Conservation (phyloP, 2,797 vertebrate genomes). For the Arremon aurantiirostris region DNA sequence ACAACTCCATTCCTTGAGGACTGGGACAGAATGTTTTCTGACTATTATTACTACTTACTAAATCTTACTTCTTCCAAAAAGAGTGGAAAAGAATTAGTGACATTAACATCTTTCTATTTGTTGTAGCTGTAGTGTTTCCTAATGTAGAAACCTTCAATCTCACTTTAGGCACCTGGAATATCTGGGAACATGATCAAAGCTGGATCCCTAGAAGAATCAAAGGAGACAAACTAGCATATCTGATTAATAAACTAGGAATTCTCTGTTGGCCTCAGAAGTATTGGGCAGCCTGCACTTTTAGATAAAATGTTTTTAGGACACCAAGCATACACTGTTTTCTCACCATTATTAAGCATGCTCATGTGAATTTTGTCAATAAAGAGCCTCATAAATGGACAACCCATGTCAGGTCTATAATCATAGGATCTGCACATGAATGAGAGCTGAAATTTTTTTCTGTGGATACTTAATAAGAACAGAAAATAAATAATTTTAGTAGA, state of each 20-base stretch:
- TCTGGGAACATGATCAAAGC: background rate
- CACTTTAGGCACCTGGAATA: background rate
- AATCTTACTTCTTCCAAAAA: background rate
- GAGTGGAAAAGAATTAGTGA: background rate
- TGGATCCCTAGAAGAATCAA: background rate
- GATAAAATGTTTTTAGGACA: background rate
- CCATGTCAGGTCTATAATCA: background rate
- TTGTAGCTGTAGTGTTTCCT: background rate
- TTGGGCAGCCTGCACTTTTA: background rate
- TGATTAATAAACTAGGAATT: background rate
- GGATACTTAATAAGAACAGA: background rate
- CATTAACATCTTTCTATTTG: background rate
- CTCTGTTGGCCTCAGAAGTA: background rate
- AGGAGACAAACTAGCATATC: background rate
- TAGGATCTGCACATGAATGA: rapidly evolving
- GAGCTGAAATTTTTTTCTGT: background rate
- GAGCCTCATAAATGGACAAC: background rate
- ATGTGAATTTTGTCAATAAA: background rate
- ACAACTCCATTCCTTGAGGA: background rate
- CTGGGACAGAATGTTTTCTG: background rate
- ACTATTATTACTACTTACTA: background rate
- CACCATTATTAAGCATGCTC: background rate
- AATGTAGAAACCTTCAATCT: background rate
- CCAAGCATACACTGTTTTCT: background rate
- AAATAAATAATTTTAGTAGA: background rate